Conservation (phyloP, 35 echinoderm and acorn worm species). For the Hemicentrotus pulcherrimus region DNA sequence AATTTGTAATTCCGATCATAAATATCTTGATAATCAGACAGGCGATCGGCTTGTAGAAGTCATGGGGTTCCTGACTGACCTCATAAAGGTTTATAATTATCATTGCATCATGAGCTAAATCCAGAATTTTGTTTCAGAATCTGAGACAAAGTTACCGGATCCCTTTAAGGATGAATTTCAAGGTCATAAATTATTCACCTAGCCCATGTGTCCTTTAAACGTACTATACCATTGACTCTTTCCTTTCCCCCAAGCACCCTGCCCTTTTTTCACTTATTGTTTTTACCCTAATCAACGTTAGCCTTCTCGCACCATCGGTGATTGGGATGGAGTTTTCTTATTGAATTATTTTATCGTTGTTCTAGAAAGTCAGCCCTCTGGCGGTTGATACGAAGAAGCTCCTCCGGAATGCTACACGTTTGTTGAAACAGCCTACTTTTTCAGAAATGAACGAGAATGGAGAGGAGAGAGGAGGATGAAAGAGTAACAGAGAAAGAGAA, state of each 20-base stretch:
- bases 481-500: not conserved
- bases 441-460: not conserved
- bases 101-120: no score
- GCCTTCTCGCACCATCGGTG: not conserved
- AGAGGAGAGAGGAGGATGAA: no score
- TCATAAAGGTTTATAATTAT: no score
- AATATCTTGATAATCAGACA: no score
- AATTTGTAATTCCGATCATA: no score
- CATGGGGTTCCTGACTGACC: no score
- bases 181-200: no score
- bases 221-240: not conserved
- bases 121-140: no score
- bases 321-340: not conserved
- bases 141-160: no score
- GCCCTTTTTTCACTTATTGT: not conserved
- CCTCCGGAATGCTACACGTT: not conserved
- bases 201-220: no score
- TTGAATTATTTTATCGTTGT: constrained; percentile 10
- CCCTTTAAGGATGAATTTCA: no score
- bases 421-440: constrained; percentile 29
- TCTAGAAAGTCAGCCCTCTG: constrained; percentile 7
- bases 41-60: no score
- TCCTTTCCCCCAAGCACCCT: not conserved
- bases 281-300: not conserved
- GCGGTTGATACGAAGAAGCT: not conserved